Percentiles rank a stretch among this genome's conserved stretches.
Conservation (phyloP, 1,140 invertebrate species). For the Drosophila elegans region DNA sequence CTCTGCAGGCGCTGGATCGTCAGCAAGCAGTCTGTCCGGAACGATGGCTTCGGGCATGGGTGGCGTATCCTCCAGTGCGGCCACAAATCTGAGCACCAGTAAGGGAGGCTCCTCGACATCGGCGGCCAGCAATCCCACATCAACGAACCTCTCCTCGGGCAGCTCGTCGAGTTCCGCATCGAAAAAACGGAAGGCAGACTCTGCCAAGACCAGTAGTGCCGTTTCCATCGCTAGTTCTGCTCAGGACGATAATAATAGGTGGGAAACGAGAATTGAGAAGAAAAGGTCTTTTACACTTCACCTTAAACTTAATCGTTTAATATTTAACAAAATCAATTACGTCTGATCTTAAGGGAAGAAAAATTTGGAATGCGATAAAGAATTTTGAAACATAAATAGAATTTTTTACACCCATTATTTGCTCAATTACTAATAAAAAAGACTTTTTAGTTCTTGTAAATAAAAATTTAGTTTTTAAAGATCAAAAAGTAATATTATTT, state of each 20-base stretch:
- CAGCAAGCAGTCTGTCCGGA: constrained; percentile 31
- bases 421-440: too few relatives aligned
- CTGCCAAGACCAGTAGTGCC: constrained; percentile 44
- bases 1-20: constrained; percentile 54
- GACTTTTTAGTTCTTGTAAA: too few relatives aligned
- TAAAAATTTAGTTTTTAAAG: too few relatives aligned
- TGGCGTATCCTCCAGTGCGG: constrained; percentile 8
- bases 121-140: constrained; percentile 19
- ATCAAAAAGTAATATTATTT: too few relatives aligned
- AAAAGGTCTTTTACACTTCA: constrained; percentile 44
- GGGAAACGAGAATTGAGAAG: constrained; percentile 40
- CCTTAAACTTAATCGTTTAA: constrained; percentile 24
- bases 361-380: neutral
- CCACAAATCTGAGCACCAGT: constrained; percentile 44
- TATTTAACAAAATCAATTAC: neutral
- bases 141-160: constrained; percentile 17
- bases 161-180: constrained; percentile 36
- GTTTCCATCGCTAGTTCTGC: constrained; percentile 12
- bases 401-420: too few relatives aligned
- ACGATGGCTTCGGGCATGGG: constrained; percentile 5
- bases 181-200: constrained; percentile 78
- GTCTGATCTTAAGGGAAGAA: neutral
- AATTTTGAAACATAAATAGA: too few relatives aligned
- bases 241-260: constrained; percentile 79
- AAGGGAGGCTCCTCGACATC: constrained; percentile 41